Evolutionary conservation across 2,113 vertebrate genomes (phyloP).

Genomic region (Cyanistes caeruleus): DNA sequence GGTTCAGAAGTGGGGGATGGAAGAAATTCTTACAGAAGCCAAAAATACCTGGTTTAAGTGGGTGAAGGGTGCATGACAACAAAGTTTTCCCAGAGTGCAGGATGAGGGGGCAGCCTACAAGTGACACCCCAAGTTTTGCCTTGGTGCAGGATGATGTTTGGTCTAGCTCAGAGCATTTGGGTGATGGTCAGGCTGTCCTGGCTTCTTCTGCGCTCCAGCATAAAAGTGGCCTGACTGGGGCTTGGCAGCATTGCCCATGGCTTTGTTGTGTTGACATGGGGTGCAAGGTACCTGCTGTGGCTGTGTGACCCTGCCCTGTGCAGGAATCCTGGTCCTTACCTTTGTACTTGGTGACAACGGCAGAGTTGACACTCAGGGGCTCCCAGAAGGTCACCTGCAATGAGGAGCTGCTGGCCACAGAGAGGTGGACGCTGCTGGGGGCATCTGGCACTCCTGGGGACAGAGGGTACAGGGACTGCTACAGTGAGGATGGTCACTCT

Average conservation of each 20-base stretch:
- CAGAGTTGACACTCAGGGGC: constrained; percentile 85
- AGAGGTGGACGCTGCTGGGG: constrained; percentile 79
- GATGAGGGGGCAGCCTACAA: not conserved
- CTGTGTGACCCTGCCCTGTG: no score
- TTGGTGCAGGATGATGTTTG: not conserved
- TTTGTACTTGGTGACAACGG: constrained; percentile 90
- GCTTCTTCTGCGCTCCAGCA: not conserved
- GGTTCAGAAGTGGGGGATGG: not conserved
- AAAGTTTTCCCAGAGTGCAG: not conserved
- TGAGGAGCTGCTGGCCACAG: constrained; percentile 83
- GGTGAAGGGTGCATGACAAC: not conserved
- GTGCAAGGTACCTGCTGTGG: not conserved
- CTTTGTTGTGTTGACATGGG: rapidly evolving
- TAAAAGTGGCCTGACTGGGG: not conserved
- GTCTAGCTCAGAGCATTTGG: not conserved
- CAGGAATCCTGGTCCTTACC: constrained; percentile 57
- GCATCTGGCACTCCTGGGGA: constrained; percentile 82
- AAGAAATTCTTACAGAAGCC: not conserved
- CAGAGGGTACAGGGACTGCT: not conserved
- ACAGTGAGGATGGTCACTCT: rapidly evolving
- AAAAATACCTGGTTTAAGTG: not conserved
- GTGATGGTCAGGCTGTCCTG: not conserved
- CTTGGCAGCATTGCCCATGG: not conserved
- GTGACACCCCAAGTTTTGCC: not conserved
- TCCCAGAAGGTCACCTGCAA: constrained; percentile 87